A percentile compares a stretch with the other conserved stretches of the same genome.
These are phyloP conservation scores for Enteromius unitaeniatus DNA, from an alignment of 2,797 vertebrate species.

Conservation along the genomic window DNA sequence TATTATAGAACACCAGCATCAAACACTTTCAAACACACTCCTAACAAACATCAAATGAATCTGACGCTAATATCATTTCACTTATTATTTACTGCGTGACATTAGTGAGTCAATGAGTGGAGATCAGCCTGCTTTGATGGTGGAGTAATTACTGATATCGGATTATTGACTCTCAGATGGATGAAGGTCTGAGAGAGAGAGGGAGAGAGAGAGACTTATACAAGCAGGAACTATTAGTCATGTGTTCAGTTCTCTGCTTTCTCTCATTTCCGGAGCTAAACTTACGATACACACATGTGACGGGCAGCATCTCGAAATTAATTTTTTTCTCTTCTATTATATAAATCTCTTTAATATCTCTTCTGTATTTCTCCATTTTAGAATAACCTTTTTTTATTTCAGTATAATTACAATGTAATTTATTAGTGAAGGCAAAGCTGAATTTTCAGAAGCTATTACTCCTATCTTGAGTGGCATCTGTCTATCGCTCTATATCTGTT, in stretches of 20 bases:
- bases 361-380: neutral
- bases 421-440: neutral
- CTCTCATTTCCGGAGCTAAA: constrained; percentile 13
- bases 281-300: neutral
- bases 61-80: neutral
- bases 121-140: constrained; percentile 48
- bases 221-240: constrained; percentile 1
- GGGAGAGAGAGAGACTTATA: constrained; percentile 10
- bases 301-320: neutral
- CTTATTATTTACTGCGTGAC: constrained; percentile 29
- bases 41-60: constrained; percentile 20
- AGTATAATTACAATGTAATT: neutral
- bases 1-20: constrained; percentile 27
- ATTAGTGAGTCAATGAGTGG: constrained; percentile 25
- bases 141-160: constrained; percentile 49
- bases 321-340: neutral
- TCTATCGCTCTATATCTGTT: neutral
- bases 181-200: constrained; percentile 32
- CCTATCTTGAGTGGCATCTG: neutral
- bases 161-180: constrained; percentile 42
- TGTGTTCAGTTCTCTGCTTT: constrained; percentile 14
- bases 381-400: neutral
- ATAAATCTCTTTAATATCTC: neutral
- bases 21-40: constrained; percentile 9
- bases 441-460: neutral